Evolutionary conservation across 2,113 vertebrate genomes (phyloP), one percentile per base, ranked within the genome.

Genomic region (Apeltes quadracus): DNA sequence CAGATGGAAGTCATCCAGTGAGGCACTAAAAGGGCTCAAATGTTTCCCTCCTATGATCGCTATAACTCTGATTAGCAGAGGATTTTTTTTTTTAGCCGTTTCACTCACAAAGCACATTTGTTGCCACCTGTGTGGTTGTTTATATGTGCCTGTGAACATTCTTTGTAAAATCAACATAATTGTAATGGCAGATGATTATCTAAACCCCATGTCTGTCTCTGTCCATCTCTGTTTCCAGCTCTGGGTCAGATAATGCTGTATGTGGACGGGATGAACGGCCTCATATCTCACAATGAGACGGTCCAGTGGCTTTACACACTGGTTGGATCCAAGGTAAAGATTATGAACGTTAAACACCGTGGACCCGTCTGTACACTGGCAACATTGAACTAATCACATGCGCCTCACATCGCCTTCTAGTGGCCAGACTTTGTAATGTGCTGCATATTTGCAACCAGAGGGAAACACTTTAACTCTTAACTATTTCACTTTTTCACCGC

Each of bases 171-270:
- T 34, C 6, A 34, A n/a, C n/a, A n/a, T n/a, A n/a, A n/a, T n/a
- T n/a, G n/a, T 34, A 34, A 64, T 29, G 20, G 5, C 65, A 55
- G 14, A 84, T 67, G 54, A 76, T 66, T 78, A 72, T 82, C 25
- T 38, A 58, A 39, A 67, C 18, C 10, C 4, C 46, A 3, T 61
- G 29, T 55, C 10, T 66, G 2, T 73, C 58, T 27, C 34, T 50
- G 23, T 61, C 38, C 69, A 20, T 75, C 11, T 78, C 20, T 58
- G 29, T 73, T 6, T 72, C 11, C 73, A 99, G 97, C 97, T 84
- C 93, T 99, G 57, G 97, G 97, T 72, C 97, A 99, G 89, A 98
- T 99, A 84, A 98, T 99, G 97, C 94, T 99, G 72, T 99, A 98
- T 23, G 97, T 99, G 8, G 97, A 99, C 86, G 97, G 97, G 75